Evolutionary conservation across 2,797 vertebrate genomes (phyloP), one percentile per base, ranked within the genome.

Genomic region (Rhinoraja longicauda): DNA sequence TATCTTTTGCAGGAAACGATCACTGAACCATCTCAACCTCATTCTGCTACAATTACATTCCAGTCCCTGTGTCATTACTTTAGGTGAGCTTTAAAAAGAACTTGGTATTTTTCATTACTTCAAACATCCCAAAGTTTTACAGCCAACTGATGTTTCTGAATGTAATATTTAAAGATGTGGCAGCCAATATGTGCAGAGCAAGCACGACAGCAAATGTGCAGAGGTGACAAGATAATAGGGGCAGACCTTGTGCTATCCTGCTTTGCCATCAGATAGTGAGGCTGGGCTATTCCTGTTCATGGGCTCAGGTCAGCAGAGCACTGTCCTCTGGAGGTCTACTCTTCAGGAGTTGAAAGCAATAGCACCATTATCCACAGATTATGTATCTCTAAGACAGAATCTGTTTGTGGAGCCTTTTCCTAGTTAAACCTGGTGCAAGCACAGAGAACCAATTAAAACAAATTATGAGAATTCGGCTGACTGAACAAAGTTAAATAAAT

Each of bases 1-100:
- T 93, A 93, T 19, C 96, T 95, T 95, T 96, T 94, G 91, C 94
- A 99, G 99, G 99, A 98, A 95, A 98, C 98, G 92, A 97, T 99
- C 90, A 98, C 98, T 0, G 98, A 98, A 93, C 97, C 98, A 72
- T 97, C 98, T 88, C 98, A 98, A 94, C 97, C 97, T 7, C 97
- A 97, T 92, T 99, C 99, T 0, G 95, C 97, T 10, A 98, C 97
- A 93, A 97, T 99, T 93, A 98, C 98, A 0, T 99, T 99, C 95
- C 97, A 97, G 94, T 99, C 99, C 13, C 96, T 99, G 75, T 99
- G 99, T 95, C 97, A 97, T 4, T 98, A 99, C 95, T 99, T 99
- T 96, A 99, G 99, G 99, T 99, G 94, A 96, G 95, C 6, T 39
- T 67, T 88, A 67, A 10, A 19, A 86, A n/a, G 15, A 64, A 62